Evolutionary conservation across 2,888 invertebrate genomes (phyloP).

Genomic region (Calephelis perditalis): DNA sequence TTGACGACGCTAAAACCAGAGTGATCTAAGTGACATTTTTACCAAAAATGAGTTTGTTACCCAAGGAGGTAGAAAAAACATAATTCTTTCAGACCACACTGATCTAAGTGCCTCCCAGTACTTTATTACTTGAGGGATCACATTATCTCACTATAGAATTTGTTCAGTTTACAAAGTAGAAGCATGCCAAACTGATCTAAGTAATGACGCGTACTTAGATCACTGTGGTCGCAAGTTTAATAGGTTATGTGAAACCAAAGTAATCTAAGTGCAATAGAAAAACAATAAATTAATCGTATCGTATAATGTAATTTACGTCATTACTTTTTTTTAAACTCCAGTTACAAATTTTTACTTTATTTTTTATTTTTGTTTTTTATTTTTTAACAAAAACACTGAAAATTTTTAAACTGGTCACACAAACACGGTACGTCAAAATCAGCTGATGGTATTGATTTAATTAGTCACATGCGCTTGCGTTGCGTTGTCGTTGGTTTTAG

Average conservation of each 20-base stretch:
- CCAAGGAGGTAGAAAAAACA: neutral
- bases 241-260: conserved; percentile 16
- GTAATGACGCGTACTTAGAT: conserved; percentile 24
- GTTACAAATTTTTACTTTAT: no score
- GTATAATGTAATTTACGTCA: no score
- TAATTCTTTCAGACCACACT: neutral
- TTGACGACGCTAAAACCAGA: no score
- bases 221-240: conserved; percentile 21
- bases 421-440: conserved; percentile 14
- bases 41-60: conserved; percentile 3
- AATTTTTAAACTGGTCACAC: conserved; percentile 20
- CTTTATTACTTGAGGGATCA: conserved; percentile 14
- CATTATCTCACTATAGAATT: conserved; percentile 24
- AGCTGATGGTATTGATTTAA: conserved; percentile 15
- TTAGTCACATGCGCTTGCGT: conserved; percentile 18
- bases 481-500: conserved; percentile 16
- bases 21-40: conserved; percentile 1
- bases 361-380: no score
- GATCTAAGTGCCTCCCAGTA: neutral
- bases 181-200: conserved; percentile 25
- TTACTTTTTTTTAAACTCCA: neutral
- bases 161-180: conserved; percentile 21
- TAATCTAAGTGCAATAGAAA: conserved; percentile 16
- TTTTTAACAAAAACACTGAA: conserved; percentile 17
- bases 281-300: conserved; percentile 7